Percentiles rank a stretch among this genome's conserved stretches.
Evolutionary conservation across 2,113 vertebrate species (phyloP).

Genomic region (Cynocephalus volans): DNA sequence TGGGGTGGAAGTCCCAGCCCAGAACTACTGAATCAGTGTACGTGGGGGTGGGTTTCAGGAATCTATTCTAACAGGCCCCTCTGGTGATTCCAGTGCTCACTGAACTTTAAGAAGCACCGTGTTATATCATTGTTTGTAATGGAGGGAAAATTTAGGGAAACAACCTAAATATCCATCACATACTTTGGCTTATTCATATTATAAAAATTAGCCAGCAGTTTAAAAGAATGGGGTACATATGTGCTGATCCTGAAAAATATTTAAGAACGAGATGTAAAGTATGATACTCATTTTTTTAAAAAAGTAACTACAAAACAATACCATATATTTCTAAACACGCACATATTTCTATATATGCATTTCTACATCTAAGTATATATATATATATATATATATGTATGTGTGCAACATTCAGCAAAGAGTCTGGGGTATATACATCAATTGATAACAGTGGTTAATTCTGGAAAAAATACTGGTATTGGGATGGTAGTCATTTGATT

Average conservation of each 20-base stretch:
- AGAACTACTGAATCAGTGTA: neutral
- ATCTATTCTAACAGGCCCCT: neutral
- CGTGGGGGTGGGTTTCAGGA: accelerated
- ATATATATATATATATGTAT: neutral
- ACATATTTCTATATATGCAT: neutral
- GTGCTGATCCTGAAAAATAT: slow-evolving; percentile 8
- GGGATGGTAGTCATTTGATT: neutral
- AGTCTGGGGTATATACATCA: neutral
- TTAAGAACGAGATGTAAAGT: neutral
- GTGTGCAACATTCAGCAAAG: neutral
- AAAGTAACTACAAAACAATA: neutral
- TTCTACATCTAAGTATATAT: neutral
- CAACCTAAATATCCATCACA: neutral
- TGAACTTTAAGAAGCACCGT: neutral
- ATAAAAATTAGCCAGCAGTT: neutral
- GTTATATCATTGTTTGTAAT: neutral
- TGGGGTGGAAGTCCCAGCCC: neutral
- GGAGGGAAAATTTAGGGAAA: neutral
- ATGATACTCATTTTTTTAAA: neutral
- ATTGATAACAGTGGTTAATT: neutral
- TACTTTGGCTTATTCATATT: neutral
- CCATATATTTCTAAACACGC: neutral
- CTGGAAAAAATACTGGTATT: neutral
- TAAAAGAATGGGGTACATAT: neutral
- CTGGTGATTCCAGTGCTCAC: neutral